phyloP scores from a whole-genome alignment of 1,140 invertebrate species.

The Lysiphlebus fabarum region DNA sequence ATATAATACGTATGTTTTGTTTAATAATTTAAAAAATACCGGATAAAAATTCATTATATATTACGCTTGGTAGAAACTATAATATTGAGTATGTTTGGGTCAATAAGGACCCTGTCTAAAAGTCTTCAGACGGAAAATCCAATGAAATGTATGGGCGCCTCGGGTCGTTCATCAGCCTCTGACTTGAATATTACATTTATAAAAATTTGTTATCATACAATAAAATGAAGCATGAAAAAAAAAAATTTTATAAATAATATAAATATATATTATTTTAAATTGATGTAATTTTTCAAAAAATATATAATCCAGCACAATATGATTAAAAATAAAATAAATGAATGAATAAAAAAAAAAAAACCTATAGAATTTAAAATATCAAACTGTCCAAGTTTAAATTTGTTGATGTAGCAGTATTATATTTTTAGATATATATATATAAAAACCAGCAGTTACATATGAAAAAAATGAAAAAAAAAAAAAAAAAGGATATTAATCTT shows the following conservation, averaged over 20 bases:
- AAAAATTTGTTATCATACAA: no score
- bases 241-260: background rate
- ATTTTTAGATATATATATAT: background rate
- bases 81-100: constrained; percentile 36
- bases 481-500: no score
- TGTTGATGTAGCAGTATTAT: background rate
- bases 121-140: constrained; percentile 45
- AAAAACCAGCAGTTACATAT: constrained; percentile 18
- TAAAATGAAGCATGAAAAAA: background rate
- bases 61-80: constrained; percentile 10
- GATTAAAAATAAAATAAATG: background rate
- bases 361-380: no score
- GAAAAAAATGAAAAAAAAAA: no score
- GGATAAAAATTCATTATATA: no score
- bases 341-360: background rate
- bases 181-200: no score
- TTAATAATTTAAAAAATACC: no score
- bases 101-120: constrained; percentile 45
- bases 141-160: constrained; percentile 47
- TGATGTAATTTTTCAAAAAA: background rate
- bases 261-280: background rate
- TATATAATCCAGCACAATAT: no score
- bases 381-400: background rate
- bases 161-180: constrained; percentile 8
- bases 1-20: no score